Percentiles rank a stretch among this genome's conserved stretches.
Evolutionary conservation across 2,113 vertebrate species (phyloP).

Genomic region (Heterochromis multidens): DNA sequence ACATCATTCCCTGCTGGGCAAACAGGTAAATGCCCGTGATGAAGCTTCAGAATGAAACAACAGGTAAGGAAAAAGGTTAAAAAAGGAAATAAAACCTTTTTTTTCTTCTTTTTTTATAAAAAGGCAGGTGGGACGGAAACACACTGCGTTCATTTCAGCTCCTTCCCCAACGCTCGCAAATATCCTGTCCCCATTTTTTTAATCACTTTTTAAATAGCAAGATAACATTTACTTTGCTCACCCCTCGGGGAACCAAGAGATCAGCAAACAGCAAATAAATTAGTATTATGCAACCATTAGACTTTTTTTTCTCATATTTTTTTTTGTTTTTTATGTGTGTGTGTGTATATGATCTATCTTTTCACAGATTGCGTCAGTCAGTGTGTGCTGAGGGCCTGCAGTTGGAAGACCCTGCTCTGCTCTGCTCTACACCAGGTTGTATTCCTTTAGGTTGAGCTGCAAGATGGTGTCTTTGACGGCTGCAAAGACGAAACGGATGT

Average conservation of each 20-base stretch:
- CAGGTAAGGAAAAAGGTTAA: constrained; percentile 15
- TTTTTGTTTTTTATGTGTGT: background rate
- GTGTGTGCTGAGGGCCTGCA: constrained; percentile 58
- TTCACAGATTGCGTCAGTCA: constrained; percentile 79
- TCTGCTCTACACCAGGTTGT: constrained; percentile 85
- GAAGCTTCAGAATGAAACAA: constrained; percentile 46
- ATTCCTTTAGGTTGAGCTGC: constrained; percentile 94
- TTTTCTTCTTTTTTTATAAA: constrained; percentile 7
- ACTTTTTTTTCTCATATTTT: constrained; percentile 11
- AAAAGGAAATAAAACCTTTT: background rate
- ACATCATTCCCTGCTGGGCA: constrained; percentile 64
- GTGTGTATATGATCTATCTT: constrained; percentile 51
- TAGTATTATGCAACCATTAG: constrained; percentile 84
- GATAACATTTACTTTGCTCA: constrained; percentile 84
- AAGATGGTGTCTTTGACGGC: constrained; percentile 96
- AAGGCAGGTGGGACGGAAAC: constrained; percentile 29
- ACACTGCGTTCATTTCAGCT: constrained; percentile 52
- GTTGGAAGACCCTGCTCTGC: constrained; percentile 7
- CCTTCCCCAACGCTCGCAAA: background rate
- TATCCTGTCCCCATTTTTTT: constrained; percentile 37
- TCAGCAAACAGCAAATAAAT: constrained; percentile 89
- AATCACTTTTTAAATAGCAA: constrained; percentile 82
- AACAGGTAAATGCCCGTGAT: constrained; percentile 38
- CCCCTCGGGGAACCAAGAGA: constrained; percentile 80
- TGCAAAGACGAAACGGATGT: constrained; percentile 94